Evolutionary conservation across 1,140 invertebrate species (phyloP), one percentile per base, ranked within the genome.

Genomic region (Eupristina koningsbergeri): DNA sequence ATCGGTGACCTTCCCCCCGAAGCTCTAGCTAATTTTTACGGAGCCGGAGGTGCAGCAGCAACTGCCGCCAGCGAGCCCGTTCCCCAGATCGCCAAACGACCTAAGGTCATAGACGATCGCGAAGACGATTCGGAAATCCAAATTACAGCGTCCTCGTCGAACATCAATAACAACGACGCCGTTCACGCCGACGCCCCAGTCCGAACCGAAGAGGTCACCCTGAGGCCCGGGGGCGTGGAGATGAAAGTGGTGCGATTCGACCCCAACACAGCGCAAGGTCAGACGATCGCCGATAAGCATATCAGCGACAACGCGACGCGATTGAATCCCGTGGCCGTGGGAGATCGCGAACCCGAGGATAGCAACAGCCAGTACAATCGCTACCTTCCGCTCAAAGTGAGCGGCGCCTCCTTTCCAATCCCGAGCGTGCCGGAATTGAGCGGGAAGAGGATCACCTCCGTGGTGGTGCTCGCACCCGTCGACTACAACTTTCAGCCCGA

Each of bases 191-290:
- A 41, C 2, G 67, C 92, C 90, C 58, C 71, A 67, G 0, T 83
- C 41, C 41, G 34, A 29, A 93, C 93, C 85, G 91, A 92, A 85
- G 90, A 92, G 84, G 86, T 91, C 82, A 93, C 91, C 90, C 86
- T 93, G 89, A 86, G 91, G 91, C 92, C 91, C 84, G 93, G 95
- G 88, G 93, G 94, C 61, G 95, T 97, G 29, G 96, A 97, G 91
- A 96, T 97, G 94, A 97, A 97, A 93, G 96, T 97, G 64, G 96
- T 97, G 45, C 95, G 95, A 84, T 97, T 96, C 86, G 94, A 97
- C 91, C 95, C 96, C 1, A 93, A 94, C 84, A 96, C 95, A 79
- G 92, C 94, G 31, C 94, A 96, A 92, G 96, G 95, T 83, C 94
- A 95, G 86, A 92, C 94, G 79, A 92, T 97, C 15, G 95, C 95